These are phyloP conservation scores for Stegodyphus mimosarum DNA, from an alignment of 1,140 invertebrate species.

Conservation along the genomic window DNA sequence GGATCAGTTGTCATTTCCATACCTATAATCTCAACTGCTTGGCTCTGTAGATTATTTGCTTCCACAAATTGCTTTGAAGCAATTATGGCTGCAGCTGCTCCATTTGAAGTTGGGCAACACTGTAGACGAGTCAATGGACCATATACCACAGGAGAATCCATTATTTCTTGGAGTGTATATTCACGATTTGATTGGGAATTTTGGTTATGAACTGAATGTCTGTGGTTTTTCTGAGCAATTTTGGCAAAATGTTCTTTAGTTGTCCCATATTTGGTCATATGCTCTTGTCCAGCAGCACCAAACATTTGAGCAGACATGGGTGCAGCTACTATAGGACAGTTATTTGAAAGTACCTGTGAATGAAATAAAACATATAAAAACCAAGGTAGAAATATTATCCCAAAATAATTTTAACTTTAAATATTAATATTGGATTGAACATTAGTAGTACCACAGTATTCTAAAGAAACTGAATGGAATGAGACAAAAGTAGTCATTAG, in stretches of 20 bases:
- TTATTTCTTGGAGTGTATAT: conserved; percentile 89
- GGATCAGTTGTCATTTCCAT: conserved; percentile 97
- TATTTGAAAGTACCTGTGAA: conserved; percentile 75
- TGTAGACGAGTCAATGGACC: conserved; percentile 94
- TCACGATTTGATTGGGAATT: conserved; percentile 92
- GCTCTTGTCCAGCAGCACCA: conserved; percentile 94
- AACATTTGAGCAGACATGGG: conserved; percentile 95
- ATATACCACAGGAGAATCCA: conserved; percentile 80
- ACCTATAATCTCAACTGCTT: conserved; percentile 92
- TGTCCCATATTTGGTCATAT: conserved; percentile 97
- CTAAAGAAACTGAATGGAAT: no score
- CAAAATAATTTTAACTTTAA: no score
- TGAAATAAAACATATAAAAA: conserved; percentile 66
- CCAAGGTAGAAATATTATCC: no score
- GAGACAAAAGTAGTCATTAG: no score
- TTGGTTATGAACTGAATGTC: conserved; percentile 96
- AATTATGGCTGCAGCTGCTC: conserved; percentile 89
- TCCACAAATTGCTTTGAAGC: conserved; percentile 92
- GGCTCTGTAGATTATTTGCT: conserved; percentile 80
- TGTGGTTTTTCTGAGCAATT: conserved; percentile 97
- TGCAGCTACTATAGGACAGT: conserved; percentile 77
- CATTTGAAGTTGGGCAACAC: conserved; percentile 97
- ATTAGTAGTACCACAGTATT: no score
- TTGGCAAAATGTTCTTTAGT: conserved; percentile 94
- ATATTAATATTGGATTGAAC: no score